Evolutionary conservation across 2,888 invertebrate species (phyloP).

Genomic region (Sturmia bella): DNA sequence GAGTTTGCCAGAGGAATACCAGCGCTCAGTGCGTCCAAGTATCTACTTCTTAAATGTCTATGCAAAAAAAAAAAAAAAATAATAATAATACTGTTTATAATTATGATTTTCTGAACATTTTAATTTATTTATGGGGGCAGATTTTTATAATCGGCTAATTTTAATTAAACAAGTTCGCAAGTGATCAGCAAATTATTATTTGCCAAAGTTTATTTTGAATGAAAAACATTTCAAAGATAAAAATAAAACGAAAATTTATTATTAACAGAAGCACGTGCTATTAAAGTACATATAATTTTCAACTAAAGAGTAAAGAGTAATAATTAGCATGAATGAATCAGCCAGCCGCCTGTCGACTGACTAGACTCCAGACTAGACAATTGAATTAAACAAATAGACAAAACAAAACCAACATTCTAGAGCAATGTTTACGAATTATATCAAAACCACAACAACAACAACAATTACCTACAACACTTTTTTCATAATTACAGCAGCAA

Average conservation of each 20-base stretch:
- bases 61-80: no score
- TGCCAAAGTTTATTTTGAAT: no score
- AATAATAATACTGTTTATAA: no score
- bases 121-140: no score
- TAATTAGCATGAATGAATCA: slow-evolving; percentile 62
- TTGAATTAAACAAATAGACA: slow-evolving; percentile 20
- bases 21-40: no score
- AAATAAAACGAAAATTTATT: not conserved
- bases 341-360: slow-evolving; percentile 6
- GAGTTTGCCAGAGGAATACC: no score
- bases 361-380: slow-evolving; percentile 24
- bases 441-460: slow-evolving; percentile 38
- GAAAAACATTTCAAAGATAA: slow-evolving; percentile 24
- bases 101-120: no score
- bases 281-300: slow-evolving; percentile 50
- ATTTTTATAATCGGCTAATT: no score
- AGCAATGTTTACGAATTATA: slow-evolving; percentile 54
- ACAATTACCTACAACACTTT: not conserved
- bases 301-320: slow-evolving; percentile 45
- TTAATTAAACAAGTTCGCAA: no score
- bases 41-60: no score
- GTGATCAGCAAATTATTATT: not conserved
- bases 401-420: slow-evolving; percentile 31
- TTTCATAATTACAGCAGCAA: not conserved
- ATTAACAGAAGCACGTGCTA: slow-evolving; percentile 54